Percentiles rank a stretch among this genome's conserved stretches.
Evolutionary conservation across 2,113 vertebrate genomes (phyloP).

Genomic region (Balaenoptera acutorostrata): DNA sequence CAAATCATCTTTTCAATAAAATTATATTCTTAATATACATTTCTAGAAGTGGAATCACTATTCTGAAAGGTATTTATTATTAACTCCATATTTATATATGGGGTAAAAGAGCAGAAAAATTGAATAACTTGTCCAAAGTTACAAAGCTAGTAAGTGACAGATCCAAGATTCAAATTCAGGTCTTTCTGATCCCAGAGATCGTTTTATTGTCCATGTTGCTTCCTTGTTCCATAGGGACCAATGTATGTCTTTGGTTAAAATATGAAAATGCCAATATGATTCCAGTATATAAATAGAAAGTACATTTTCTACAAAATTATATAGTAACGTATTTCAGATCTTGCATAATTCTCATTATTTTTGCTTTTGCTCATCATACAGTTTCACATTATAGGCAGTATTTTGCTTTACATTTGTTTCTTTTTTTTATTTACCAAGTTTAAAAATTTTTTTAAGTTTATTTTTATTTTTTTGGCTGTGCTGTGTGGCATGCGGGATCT

Average conservation of each 20-base stretch:
- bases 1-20: neutral
- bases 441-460: too few relatives aligned
- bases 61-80: neutral
- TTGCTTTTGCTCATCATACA: neutral
- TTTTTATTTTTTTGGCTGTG: neutral
- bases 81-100: neutral
- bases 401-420: slow-evolving; percentile 23
- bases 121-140: neutral
- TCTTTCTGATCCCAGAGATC: neutral
- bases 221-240: neutral
- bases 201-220: neutral
- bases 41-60: neutral
- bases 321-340: neutral
- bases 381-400: neutral
- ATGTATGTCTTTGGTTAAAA: neutral
- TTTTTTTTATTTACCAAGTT: neutral
- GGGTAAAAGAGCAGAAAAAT: neutral
- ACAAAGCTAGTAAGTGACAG: neutral
- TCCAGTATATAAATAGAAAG: neutral
- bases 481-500: neutral
- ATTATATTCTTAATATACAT: neutral
- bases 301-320: slow-evolving; percentile 2
- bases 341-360: neutral
- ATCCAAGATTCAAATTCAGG: neutral
- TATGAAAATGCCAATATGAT: neutral